Conservation (phyloP, 2,113 vertebrate species). For the Rutilus rutilus region DNA sequence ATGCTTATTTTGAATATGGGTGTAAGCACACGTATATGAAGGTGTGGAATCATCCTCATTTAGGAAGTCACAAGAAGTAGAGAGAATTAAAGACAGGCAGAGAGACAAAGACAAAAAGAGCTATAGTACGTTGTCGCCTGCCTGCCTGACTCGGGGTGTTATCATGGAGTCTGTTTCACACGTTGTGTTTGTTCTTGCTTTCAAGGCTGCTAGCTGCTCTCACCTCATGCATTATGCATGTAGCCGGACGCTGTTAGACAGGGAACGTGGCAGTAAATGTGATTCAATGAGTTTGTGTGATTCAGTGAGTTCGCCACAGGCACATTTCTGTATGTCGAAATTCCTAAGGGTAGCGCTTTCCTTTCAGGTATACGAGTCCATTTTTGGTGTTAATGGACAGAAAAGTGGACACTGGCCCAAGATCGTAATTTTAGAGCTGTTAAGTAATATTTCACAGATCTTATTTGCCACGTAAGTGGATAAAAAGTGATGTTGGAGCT, state of each 20-base stretch:
- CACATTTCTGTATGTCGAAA: slow-evolving; percentile 16
- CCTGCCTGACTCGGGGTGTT: not conserved
- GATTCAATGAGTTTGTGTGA: slow-evolving; percentile 2
- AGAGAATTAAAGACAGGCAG: not conserved
- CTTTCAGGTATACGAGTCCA: not conserved
- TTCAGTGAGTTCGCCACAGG: slow-evolving; percentile 8
- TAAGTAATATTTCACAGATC: slow-evolving; percentile 25
- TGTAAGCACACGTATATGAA: not conserved
- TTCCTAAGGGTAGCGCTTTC: slow-evolving; percentile 17
- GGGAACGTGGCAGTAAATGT: slow-evolving; percentile 37
- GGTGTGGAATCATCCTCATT: not conserved
- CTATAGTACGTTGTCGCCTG: not conserved
- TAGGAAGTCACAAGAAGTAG: not conserved
- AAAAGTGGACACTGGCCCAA: slow-evolving; percentile 30
- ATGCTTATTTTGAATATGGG: not conserved
- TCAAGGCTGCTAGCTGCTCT: slow-evolving; percentile 16
- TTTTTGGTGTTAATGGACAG: slow-evolving; percentile 26
- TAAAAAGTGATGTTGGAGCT: slow-evolving; percentile 18
- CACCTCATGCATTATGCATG: slow-evolving; percentile 48
- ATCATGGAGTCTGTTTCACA: slow-evolving; percentile 23
- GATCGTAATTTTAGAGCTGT: slow-evolving; percentile 40
- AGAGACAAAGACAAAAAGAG: not conserved
- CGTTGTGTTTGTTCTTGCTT: slow-evolving; percentile 18
- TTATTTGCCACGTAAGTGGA: slow-evolving; percentile 27
- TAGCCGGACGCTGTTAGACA: not conserved